Base-by-base conservation (phyloP, 1,140 invertebrate genomes). In the Dermatophagoides farinae region DNA sequence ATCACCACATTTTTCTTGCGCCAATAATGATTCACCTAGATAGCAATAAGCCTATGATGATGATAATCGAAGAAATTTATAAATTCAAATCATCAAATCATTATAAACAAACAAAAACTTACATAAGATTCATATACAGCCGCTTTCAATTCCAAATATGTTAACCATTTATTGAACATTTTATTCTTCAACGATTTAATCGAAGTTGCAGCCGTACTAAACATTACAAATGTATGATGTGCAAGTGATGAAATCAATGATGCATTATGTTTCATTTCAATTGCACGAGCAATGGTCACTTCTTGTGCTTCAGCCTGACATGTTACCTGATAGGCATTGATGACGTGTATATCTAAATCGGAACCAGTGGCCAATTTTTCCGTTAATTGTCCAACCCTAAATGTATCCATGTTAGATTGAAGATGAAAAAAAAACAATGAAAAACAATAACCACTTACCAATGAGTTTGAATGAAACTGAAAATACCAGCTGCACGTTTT, bases 221-320 rank as follows among this genome's bases (percentile, higher is more conserved):
- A 84, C 64, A 82, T 69, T 66, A 78, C 77, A 31, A 78, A 76
- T 4, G 82, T 84, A 69, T 83, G 80, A 69, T 78, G 77, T 14
- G 81, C 77, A 43, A 84, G 69, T 23, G 79, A 76, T 49, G 80
- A 79, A 65, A 83, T 77, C 57, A 84, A 70, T 59, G 71, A 76
- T 12, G 78, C 65, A 62, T 77, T 77, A 67, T 84, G 82, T 65
- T 83, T 83, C 65, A 82, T 63, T 67, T 84, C 82, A 23, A 84
- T 77, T 11, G 82, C 82, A 72, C 81, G 8, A 41, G 25, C 41
- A 0, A 39, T 38, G 55, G 58, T 68, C 80, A 79, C 77, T 76
- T 84, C 82, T 70, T 84, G 82, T 6, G 82, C 82, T 71, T 84
- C 82, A 39, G 80, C 82, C 41, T 78, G 80, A 68, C 79, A 81